Evolutionary conservation across 2,113 vertebrate genomes (phyloP).

Genomic region (Jacana jacana): DNA sequence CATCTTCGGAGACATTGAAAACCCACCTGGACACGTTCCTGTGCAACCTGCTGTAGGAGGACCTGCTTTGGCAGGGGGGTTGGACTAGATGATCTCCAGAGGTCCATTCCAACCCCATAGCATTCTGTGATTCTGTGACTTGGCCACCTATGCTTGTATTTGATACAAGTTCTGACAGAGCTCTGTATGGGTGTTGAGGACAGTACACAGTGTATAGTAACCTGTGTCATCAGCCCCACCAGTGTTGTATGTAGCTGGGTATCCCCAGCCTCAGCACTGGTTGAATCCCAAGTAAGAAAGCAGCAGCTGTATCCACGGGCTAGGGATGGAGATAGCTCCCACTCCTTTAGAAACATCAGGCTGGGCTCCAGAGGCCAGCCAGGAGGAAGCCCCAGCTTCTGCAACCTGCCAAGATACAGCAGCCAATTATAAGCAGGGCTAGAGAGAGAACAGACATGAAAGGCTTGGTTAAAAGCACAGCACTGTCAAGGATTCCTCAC

Average conservation of each 20-base stretch:
- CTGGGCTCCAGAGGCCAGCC: neutral
- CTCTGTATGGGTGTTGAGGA: neutral
- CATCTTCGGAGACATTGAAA: too few relatives aligned
- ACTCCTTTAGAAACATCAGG: neutral
- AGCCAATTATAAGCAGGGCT: neutral
- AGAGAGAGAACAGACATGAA: neutral
- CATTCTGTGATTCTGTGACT: neutral
- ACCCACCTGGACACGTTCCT: too few relatives aligned
- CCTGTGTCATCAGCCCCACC: neutral
- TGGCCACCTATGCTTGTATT: neutral
- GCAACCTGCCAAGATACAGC: neutral
- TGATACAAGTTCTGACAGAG: neutral
- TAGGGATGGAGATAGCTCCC: neutral
- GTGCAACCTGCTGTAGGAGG: too few relatives aligned
- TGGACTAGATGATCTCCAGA: too few relatives aligned
- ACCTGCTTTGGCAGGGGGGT: too few relatives aligned
- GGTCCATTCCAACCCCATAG: too few relatives aligned
- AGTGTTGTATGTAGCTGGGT: neutral
- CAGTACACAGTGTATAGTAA: neutral
- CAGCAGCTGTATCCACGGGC: neutral
- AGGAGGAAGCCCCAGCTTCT: neutral
- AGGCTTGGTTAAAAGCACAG: neutral
- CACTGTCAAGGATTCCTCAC: neutral
- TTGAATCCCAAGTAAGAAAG: neutral
- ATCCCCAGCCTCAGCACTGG: neutral